phyloP scores from a whole-genome alignment of 1,140 invertebrate genomes.

The Stegodyphus dumicola region DNA sequence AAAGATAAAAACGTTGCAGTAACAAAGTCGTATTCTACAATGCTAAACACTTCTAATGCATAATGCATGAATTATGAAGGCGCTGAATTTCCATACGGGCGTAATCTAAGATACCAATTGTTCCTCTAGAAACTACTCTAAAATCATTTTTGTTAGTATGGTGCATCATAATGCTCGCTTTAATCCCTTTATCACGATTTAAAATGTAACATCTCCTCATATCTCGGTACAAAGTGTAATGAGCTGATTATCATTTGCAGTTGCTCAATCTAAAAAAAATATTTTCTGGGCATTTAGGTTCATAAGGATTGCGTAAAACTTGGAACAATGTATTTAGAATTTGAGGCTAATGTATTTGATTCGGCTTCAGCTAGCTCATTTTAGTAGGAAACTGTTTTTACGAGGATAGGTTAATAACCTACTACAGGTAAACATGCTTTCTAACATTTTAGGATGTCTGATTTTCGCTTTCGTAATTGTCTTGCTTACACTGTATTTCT shows the following conservation, averaged over 20 bases:
- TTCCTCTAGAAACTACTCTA: background rate
- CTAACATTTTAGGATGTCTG: too few relatives aligned
- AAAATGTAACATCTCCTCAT: background rate
- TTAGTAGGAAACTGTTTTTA: too few relatives aligned
- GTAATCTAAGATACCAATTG: constrained; percentile 18
- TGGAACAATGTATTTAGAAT: background rate
- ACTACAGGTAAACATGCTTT: too few relatives aligned
- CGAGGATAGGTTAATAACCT: too few relatives aligned
- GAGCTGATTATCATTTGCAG: background rate
- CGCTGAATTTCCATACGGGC: too few relatives aligned
- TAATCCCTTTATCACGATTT: background rate
- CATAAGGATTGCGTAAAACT: too few relatives aligned
- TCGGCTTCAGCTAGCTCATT: background rate
- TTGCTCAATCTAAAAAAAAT: background rate
- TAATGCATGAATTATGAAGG: constrained; percentile 5
- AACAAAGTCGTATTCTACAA: too few relatives aligned
- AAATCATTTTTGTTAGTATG: too few relatives aligned
- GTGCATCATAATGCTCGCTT: background rate
- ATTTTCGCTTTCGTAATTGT: too few relatives aligned
- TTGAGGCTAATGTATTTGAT: background rate
- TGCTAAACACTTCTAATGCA: background rate
- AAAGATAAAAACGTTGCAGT: too few relatives aligned
- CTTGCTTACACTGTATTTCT: too few relatives aligned
- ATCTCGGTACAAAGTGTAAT: background rate
- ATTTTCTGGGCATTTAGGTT: too few relatives aligned